These are phyloP conservation scores for Protobothrops mucrosquamatus DNA, from an alignment of 2,113 vertebrate genomes.

Conservation along the genomic window DNA sequence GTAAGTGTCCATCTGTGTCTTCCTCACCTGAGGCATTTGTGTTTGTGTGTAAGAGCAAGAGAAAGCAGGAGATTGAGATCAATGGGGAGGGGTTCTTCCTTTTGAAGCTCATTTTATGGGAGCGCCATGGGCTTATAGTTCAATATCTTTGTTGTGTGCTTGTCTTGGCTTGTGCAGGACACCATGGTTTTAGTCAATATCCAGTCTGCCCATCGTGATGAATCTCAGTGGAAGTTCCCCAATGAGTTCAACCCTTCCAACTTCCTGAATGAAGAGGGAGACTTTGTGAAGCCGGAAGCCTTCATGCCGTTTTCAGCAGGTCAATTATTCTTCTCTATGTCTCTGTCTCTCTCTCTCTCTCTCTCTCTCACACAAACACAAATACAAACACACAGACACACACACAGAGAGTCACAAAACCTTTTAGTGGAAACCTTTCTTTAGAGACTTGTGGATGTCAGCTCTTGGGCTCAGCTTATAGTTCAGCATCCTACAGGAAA, in stretches of 20 bases:
- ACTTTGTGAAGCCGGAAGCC: conserved; percentile 61
- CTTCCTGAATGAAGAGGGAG: conserved; percentile 50
- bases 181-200: conserved; percentile 29
- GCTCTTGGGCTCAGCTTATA: no score
- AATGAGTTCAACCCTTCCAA: no score
- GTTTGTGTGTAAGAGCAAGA: background rate
- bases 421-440: no score
- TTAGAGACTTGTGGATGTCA: no score
- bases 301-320: conserved; percentile 38
- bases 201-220: conserved; percentile 42
- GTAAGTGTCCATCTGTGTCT: background rate
- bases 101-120: no score
- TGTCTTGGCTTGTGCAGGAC: conserved; percentile 45
- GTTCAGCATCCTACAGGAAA: no score
- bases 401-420: no score
- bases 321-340: background rate
- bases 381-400: no score
- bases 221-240: conserved; percentile 64
- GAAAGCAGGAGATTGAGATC: background rate
- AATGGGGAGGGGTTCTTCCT: no score
- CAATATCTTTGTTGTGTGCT: no score
- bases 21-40: no score
- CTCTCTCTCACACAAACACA: background rate
- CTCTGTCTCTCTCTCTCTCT: background rate
- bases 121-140: no score